A percentile compares a stretch with the other conserved stretches of the same genome.
Evolutionary conservation across 2,888 invertebrate species (phyloP).

Genomic region (Encarsia formosa): DNA sequence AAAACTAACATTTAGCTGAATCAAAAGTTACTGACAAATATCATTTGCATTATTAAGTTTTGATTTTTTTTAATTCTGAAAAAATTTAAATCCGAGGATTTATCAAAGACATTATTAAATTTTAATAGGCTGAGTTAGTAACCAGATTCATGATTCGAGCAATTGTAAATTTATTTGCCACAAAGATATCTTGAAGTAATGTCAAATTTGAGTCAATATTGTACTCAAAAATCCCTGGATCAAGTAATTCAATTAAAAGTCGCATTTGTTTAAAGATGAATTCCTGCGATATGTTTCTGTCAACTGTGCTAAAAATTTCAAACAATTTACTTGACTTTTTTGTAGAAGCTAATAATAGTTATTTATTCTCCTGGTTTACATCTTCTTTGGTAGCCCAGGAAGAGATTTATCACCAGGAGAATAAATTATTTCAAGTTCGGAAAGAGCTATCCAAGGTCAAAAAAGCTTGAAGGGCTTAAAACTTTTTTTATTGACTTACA

Average conservation of each 20-base stretch:
- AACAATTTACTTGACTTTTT: background rate
- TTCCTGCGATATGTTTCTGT: constrained; percentile 30
- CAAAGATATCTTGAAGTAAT: constrained; percentile 38
- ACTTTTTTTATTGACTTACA: constrained; percentile 56
- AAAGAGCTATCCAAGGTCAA: too few relatives aligned
- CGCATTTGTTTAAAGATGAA: constrained; percentile 37
- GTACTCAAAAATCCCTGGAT: constrained; percentile 34
- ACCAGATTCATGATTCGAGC: constrained; percentile 33
- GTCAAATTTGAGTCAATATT: constrained; percentile 36
- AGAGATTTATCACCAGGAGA: too few relatives aligned
- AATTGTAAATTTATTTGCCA: constrained; percentile 35
- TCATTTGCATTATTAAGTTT: too few relatives aligned
- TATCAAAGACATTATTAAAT: too few relatives aligned
- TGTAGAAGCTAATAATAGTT: background rate
- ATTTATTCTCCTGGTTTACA: too few relatives aligned
- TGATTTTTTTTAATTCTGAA: background rate
- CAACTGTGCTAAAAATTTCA: constrained; percentile 28
- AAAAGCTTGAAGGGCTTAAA: too few relatives aligned
- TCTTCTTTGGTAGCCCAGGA: too few relatives aligned
- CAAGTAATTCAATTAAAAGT: constrained; percentile 36
- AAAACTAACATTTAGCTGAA: too few relatives aligned
- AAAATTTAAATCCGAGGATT: background rate
- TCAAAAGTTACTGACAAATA: too few relatives aligned
- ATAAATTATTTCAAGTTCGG: too few relatives aligned
- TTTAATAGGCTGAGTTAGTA: background rate